Percentiles rank a stretch among this genome's conserved stretches.
phyloP scores from a whole-genome alignment of 1,140 invertebrate genomes.

The Sesamia nonagrioides region DNA sequence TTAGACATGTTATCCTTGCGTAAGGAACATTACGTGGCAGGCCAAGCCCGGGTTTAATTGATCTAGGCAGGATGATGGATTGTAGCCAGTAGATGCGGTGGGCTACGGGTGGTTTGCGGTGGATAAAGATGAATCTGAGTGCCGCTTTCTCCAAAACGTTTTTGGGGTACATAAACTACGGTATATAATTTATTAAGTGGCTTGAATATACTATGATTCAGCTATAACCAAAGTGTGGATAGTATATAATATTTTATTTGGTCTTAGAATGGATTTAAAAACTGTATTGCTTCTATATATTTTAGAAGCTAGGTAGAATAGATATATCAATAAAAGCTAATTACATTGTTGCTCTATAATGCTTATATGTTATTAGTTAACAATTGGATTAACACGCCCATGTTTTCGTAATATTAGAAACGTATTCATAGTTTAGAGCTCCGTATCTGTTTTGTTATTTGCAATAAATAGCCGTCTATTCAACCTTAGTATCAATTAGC shows the following conservation, averaged over 20 bases:
- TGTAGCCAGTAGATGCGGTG: conserved; percentile 52
- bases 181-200: neutral
- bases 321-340: neutral
- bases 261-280: too few relatives aligned
- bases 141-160: conserved; percentile 53
- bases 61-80: conserved; percentile 69
- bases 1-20: conserved; percentile 52
- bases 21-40: conserved; percentile 51
- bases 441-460: neutral
- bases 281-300: too few relatives aligned
- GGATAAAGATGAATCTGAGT: conserved; percentile 66
- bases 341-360: neutral
- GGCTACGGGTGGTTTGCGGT: conserved; percentile 51
- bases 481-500: neutral
- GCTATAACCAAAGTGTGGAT: too few relatives aligned
- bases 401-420: conserved; percentile 9
- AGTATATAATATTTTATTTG: too few relatives aligned
- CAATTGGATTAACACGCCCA: conserved; percentile 7
- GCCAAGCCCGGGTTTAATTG: conserved; percentile 63
- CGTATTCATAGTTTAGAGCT: neutral
- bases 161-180: conserved; percentile 16
- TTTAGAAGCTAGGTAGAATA: too few relatives aligned
- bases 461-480: neutral
- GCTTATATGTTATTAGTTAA: conserved; percentile 23
- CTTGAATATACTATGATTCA: neutral